phyloP scores from a whole-genome alignment of 35 echinoderm and acorn worm species.

The Ophioderma brevispina region DNA sequence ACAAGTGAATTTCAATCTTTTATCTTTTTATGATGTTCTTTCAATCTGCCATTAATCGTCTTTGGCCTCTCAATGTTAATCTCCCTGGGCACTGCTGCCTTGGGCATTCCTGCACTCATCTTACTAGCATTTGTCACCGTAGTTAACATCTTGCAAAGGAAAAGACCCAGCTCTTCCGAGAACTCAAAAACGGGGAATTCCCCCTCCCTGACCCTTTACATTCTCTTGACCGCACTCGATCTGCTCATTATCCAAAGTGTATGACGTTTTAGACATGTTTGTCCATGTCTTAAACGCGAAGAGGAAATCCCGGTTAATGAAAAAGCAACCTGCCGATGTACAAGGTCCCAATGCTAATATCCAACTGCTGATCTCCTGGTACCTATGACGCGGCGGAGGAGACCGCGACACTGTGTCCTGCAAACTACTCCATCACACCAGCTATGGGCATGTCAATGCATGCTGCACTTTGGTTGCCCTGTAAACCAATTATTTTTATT shows the following conservation, averaged over 20 bases:
- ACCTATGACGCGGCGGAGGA: too few species aligned
- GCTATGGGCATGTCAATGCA: too few species aligned
- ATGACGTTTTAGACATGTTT: not conserved
- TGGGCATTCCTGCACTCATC: slow-evolving; percentile 57
- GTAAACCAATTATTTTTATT: too few species aligned
- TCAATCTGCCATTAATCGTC: slow-evolving; percentile 53
- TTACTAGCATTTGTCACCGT: slow-evolving; percentile 48
- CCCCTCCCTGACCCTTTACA: slow-evolving; percentile 76
- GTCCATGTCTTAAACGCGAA: slow-evolving; percentile 34
- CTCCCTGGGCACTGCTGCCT: slow-evolving; percentile 26
- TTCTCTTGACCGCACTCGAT: slow-evolving; percentile 68
- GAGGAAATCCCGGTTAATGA: slow-evolving; percentile 3
- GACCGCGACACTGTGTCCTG: too few species aligned
- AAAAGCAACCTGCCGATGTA: too few species aligned
- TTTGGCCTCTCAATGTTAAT: slow-evolving; percentile 87
- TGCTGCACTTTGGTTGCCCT: too few species aligned
- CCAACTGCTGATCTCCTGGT: too few species aligned
- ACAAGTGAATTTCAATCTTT: slow-evolving; percentile 93
- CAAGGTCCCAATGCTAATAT: too few species aligned
- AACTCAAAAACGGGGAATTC: slow-evolving; percentile 70
- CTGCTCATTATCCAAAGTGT: slow-evolving; percentile 35
- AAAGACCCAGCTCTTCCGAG: slow-evolving; percentile 44
- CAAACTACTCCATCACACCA: too few species aligned
- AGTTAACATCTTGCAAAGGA: slow-evolving; percentile 80
- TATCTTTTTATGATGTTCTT: slow-evolving; percentile 91